Percentiles rank a stretch among this genome's conserved stretches.
Evolutionary conservation across 2,888 invertebrate species (phyloP).

Genomic region (Baccha elongata): DNA sequence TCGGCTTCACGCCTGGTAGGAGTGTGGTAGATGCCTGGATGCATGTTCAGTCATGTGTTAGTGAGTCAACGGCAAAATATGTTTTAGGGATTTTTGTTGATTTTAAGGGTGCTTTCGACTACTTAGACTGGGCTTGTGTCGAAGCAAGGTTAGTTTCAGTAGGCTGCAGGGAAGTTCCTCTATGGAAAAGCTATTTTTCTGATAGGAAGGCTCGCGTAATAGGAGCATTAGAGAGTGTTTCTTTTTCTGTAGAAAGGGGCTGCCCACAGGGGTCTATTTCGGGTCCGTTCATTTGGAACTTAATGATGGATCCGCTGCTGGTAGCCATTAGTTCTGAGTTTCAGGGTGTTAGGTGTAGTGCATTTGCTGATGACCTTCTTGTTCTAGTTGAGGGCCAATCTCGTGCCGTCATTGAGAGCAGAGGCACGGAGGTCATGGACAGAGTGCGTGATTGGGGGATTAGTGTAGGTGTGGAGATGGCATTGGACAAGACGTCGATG

Average conservation of each 20-base stretch:
- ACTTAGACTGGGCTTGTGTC: slow-evolving; percentile 52
- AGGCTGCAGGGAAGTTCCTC: slow-evolving; percentile 29
- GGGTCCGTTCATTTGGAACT: too few species aligned
- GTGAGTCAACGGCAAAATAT: neutral
- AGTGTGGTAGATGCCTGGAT: neutral
- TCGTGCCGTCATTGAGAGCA: too few species aligned
- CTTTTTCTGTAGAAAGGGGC: slow-evolving; percentile 31
- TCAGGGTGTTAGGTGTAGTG: slow-evolving; percentile 7
- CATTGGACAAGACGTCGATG: too few species aligned
- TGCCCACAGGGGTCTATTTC: slow-evolving; percentile 64
- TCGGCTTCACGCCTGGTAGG: neutral
- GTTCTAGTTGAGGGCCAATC: slow-evolving; percentile 28
- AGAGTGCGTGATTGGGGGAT: too few species aligned
- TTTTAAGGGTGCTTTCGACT: neutral
- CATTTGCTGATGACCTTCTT: slow-evolving; percentile 33
- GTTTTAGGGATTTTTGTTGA: neutral
- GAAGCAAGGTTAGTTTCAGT: slow-evolving; percentile 16
- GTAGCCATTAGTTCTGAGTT: neutral
- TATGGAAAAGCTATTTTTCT: slow-evolving; percentile 2
- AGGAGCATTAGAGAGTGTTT: neutral
- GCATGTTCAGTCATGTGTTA: neutral
- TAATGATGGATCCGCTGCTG: slow-evolving; percentile 15
- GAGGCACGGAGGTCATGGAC: too few species aligned
- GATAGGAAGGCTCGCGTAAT: slow-evolving; percentile 5
- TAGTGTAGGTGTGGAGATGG: too few species aligned